Percentiles rank a stretch among this genome's conserved stretches.
phyloP scores from a whole-genome alignment of 1,140 invertebrate species.

The Euwallacea fornicatus region DNA sequence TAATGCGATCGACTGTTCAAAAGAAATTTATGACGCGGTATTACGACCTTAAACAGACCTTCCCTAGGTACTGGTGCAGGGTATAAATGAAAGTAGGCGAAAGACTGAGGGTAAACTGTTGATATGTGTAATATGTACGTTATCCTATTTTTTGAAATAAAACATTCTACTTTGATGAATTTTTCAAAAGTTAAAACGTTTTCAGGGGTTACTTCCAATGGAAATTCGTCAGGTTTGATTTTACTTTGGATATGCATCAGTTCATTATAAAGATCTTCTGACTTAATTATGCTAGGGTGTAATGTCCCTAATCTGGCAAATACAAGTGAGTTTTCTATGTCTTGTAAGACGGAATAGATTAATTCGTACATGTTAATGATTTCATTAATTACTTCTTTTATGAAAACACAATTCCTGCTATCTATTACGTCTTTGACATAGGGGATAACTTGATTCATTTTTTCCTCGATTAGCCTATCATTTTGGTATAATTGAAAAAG shows the following conservation, averaged over 20 bases:
- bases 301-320: background rate
- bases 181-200: too few relatives aligned
- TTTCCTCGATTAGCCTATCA: background rate
- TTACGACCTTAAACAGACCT: background rate
- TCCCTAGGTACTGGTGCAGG: background rate
- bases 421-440: too few relatives aligned
- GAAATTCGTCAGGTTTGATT: background rate
- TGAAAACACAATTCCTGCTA: background rate
- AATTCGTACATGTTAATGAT: background rate
- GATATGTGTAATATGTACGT: background rate
- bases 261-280: background rate
- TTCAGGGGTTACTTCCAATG: background rate
- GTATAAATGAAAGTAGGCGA: background rate
- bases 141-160: too few relatives aligned
- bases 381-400: background rate
- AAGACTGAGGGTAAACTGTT: background rate
- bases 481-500: too few relatives aligned
- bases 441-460: slow-evolving; percentile 14
- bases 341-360: background rate
- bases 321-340: background rate
- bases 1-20: background rate
- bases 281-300: background rate
- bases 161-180: background rate
- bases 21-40: background rate
- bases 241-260: background rate